Conservation (phyloP, 2,113 vertebrate genomes). For the Gnathonemus longibarbis region DNA sequence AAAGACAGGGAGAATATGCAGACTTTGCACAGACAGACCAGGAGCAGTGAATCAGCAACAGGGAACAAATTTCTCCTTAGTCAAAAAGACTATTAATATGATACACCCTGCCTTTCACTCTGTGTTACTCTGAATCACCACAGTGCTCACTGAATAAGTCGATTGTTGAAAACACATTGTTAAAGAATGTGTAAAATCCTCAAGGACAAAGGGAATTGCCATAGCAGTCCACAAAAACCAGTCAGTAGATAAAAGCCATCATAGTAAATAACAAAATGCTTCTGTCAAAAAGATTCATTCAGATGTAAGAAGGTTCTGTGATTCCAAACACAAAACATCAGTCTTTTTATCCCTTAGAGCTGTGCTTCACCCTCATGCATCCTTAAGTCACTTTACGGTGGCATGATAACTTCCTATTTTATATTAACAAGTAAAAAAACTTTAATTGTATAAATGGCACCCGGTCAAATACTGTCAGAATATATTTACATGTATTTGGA, state of each 20-base stretch:
- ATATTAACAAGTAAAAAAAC: neutral
- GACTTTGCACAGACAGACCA: neutral
- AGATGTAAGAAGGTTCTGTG: neutral
- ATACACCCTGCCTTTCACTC: neutral
- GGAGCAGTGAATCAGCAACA: neutral
- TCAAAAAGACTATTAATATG: neutral
- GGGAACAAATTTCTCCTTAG: neutral
- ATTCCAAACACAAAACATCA: neutral
- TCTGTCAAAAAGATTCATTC: neutral
- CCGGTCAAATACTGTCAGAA: neutral
- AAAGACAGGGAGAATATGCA: neutral
- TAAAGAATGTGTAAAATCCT: neutral
- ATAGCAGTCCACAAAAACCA: neutral
- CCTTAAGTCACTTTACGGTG: neutral
- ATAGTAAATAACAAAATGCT: neutral
- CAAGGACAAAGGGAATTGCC: neutral
- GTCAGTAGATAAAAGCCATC: neutral
- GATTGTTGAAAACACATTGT: neutral
- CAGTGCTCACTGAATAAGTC: neutral
- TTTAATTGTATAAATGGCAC: neutral
- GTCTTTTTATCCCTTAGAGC: neutral
- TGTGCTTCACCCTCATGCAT: neutral
- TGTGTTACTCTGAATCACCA: neutral
- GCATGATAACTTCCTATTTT: neutral
- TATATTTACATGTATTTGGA: neutral